A percentile compares a stretch with the other conserved stretches of the same genome.
Evolutionary conservation across 1,140 invertebrate genomes (phyloP).

Genomic region (Neoseiulus cucumeris): DNA sequence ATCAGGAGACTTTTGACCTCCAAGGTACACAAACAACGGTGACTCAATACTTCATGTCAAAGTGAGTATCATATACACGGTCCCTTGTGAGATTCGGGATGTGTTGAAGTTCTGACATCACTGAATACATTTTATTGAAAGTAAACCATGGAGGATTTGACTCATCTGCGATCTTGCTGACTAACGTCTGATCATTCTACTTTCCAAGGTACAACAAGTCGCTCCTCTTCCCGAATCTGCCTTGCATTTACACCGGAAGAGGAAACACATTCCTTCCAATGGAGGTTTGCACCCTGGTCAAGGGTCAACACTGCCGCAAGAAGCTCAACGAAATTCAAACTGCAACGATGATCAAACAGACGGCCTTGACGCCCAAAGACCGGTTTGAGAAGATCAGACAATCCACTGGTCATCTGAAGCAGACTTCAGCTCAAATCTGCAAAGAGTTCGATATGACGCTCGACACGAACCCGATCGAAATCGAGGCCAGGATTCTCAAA

Average conservation of each 20-base stretch:
- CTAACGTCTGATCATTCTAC: too few relatives aligned
- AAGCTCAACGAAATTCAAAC: conserved; percentile 17
- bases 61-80: conserved; percentile 13
- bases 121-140: too few relatives aligned
- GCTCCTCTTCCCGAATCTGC: conserved; percentile 22
- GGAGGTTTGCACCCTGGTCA: conserved; percentile 24
- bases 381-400: conserved; percentile 20
- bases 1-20: conserved; percentile 13
- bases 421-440: conserved; percentile 19
- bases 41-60: conserved; percentile 22
- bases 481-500: conserved; percentile 19
- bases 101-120: too few relatives aligned
- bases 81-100: too few relatives aligned
- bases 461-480: conserved; percentile 10
- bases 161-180: too few relatives aligned
- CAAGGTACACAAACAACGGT: conserved; percentile 17
- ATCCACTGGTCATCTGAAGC: conserved; percentile 15
- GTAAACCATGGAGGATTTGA: too few relatives aligned
- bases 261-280: conserved; percentile 23
- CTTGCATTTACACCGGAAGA: conserved; percentile 24
- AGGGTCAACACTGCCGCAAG: conserved; percentile 21
- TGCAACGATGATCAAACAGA: conserved; percentile 21
- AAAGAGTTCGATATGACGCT: conserved; percentile 21
- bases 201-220: conserved; percentile 11
- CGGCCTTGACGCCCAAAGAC: conserved; percentile 20